Conservation (phyloP, 2,888 invertebrate genomes). For the Nasonovia ribisnigri region DNA sequence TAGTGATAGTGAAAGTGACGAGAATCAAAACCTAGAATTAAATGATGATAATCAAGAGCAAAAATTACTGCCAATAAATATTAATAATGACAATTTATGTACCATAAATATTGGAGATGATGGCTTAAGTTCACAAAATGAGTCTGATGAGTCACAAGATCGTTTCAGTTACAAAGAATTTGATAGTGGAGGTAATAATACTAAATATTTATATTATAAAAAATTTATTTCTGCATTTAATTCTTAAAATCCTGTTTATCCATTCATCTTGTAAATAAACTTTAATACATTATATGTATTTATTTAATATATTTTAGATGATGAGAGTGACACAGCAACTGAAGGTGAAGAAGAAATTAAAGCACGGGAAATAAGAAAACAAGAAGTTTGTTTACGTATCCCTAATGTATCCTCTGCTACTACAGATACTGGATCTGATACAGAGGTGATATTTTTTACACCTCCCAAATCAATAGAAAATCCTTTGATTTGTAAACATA, state of each 20-base stretch:
- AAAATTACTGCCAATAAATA: slow-evolving; percentile 41
- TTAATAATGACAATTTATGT: slow-evolving; percentile 61
- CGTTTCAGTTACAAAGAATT: slow-evolving; percentile 72
- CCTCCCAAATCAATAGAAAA: slow-evolving; percentile 31
- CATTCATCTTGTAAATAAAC: not conserved
- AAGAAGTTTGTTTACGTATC: slow-evolving; percentile 78
- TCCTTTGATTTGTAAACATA: not conserved
- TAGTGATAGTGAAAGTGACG: slow-evolving; percentile 62
- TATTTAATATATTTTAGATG: slow-evolving; percentile 72
- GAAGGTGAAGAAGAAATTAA: slow-evolving; percentile 80
- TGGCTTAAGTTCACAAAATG: slow-evolving; percentile 68
- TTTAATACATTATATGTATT: slow-evolving; percentile 18
- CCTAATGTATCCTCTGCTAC: slow-evolving; percentile 74
- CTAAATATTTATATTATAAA: slow-evolving; percentile 64
- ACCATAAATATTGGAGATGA: slow-evolving; percentile 66
- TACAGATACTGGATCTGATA: slow-evolving; percentile 79
- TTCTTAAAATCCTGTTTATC: not conserved
- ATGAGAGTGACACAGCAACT: slow-evolving; percentile 79
- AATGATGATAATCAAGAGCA: slow-evolving; percentile 45
- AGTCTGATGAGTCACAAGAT: slow-evolving; percentile 69
- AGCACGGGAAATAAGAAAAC: slow-evolving; percentile 77
- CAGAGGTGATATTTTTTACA: slow-evolving; percentile 76
- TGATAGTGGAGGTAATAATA: slow-evolving; percentile 71
- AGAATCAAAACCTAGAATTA: slow-evolving; percentile 45
- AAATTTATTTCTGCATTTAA: slow-evolving; percentile 32